A percentile compares a stretch with the other conserved stretches of the same genome.
These are phyloP conservation scores for Idaea aversata DNA, from an alignment of 2,888 invertebrate genomes.

Conservation along the genomic window DNA sequence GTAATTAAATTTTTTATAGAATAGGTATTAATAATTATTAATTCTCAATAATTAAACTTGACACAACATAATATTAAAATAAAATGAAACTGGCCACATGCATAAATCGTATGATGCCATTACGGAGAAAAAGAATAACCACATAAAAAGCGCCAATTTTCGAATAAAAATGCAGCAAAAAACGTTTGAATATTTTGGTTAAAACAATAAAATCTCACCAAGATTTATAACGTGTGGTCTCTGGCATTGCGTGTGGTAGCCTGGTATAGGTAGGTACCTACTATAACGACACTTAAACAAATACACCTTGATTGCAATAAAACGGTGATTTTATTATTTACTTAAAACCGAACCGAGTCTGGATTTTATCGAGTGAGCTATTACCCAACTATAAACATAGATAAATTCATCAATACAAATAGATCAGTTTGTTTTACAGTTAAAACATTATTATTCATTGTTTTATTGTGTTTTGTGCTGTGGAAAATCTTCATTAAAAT, in stretches of 20 bases:
- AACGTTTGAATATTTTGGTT: neutral
- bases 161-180: no score
- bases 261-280: constrained; percentile 17
- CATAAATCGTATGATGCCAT: no score
- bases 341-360: constrained; percentile 55
- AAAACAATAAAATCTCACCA: constrained; percentile 37
- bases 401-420: constrained; percentile 71
- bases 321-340: constrained; percentile 68
- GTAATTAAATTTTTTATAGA: no score
- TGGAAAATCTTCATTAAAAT: constrained; percentile 10
- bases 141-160: no score
- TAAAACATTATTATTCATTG: constrained; percentile 19
- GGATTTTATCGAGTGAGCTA: constrained; percentile 61
- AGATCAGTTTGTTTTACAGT: constrained; percentile 34
- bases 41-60: no score
- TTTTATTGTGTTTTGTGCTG: constrained; percentile 2
- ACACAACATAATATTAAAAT: no score
- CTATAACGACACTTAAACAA: constrained; percentile 70
- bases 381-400: constrained; percentile 67
- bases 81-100: no score
- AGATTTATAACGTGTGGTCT: constrained; percentile 64
- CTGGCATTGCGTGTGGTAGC: constrained; percentile 42
- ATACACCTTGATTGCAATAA: constrained; percentile 56
- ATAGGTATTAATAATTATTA: no score
- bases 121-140: no score